Conservation (phyloP, 2,888 invertebrate genomes). For the Halocaridina rubra region DNA sequence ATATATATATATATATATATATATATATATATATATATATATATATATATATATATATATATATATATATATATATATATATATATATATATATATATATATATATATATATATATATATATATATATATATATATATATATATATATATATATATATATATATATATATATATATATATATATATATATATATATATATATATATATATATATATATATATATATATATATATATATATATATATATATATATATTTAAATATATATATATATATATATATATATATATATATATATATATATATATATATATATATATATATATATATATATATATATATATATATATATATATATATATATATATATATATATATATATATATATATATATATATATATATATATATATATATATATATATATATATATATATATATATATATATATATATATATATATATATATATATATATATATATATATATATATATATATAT, state of each 20-base stretch:
- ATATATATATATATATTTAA: constrained; percentile 1
- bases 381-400: background rate
- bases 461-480: constrained; percentile 13
- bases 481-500: constrained; percentile 28
- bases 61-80: background rate
- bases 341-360: constrained; percentile 26
- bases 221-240: constrained; percentile 3
- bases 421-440: background rate
- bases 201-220: background rate
- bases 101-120: background rate
- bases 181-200: background rate
- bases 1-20: background rate
- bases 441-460: background rate
- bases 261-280: constrained; percentile 20
- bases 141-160: background rate
- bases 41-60: background rate
- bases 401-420: constrained; percentile 11
- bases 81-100: background rate
- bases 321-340: constrained; percentile 21
- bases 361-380: constrained; percentile 18
- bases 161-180: background rate
- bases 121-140: background rate
- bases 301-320: constrained; percentile 18
- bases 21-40: background rate
- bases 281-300: constrained; percentile 9